phyloP scores from a whole-genome alignment of 2,888 invertebrate genomes.

The Cryptocephalus moraei region DNA sequence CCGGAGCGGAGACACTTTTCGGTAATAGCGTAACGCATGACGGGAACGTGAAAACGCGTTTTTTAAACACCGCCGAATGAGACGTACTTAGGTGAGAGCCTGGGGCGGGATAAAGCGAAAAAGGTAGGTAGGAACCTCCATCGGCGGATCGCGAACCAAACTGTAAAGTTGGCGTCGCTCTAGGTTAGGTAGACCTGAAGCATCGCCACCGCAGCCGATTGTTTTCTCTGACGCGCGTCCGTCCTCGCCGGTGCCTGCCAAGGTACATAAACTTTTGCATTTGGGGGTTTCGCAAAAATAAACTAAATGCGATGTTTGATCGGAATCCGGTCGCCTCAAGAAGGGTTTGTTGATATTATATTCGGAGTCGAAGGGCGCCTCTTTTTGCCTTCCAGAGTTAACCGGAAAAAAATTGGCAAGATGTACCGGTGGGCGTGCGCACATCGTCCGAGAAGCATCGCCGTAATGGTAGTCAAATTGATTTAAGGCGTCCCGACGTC shows the following conservation, averaged over 20 bases:
- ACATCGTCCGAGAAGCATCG: slow-evolving; percentile 9
- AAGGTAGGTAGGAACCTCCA: slow-evolving; percentile 5
- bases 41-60: too few species aligned
- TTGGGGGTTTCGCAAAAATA: slow-evolving; percentile 31
- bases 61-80: too few species aligned
- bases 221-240: slow-evolving; percentile 32
- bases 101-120: too few species aligned
- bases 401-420: slow-evolving; percentile 18
- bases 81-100: too few species aligned
- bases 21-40: too few species aligned
- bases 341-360: slow-evolving; percentile 28
- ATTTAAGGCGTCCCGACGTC: slow-evolving; percentile 17
- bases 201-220: slow-evolving; percentile 18
- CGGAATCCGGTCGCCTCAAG: slow-evolving; percentile 16
- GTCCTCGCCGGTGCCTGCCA: slow-evolving; percentile 23
- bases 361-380: slow-evolving; percentile 17
- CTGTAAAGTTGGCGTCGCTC: slow-evolving; percentile 24
- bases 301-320: slow-evolving; percentile 26
- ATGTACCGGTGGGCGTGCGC: slow-evolving; percentile 19
- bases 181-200: slow-evolving; percentile 17
- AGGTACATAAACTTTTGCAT: slow-evolving; percentile 28
- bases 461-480: slow-evolving; percentile 19
- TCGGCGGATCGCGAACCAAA: slow-evolving; percentile 23
- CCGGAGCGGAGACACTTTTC: too few species aligned
- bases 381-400: slow-evolving; percentile 19